Percentiles rank a stretch among this genome's conserved stretches.
Conservation (phyloP, 1,140 invertebrate species). For the Drosophila rufa region DNA sequence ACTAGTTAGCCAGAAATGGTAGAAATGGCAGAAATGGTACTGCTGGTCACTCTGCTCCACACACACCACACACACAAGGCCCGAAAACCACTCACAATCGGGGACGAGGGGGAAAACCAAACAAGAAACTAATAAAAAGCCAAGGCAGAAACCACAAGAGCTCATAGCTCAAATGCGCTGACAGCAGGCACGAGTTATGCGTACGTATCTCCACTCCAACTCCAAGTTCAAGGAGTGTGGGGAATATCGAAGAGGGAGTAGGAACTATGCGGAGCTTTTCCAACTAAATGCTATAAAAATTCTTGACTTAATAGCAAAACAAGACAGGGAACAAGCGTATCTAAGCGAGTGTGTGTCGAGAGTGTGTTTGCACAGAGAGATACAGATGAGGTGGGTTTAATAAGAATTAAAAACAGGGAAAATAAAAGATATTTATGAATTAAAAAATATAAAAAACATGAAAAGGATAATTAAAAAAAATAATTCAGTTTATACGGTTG, state of each 20-base stretch:
- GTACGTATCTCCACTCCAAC: slow-evolving; percentile 49
- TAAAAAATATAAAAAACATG: too few species aligned
- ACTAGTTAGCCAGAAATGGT: slow-evolving; percentile 77
- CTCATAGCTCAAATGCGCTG: slow-evolving; percentile 82
- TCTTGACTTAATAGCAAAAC: slow-evolving; percentile 83
- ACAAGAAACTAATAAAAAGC: slow-evolving; percentile 83
- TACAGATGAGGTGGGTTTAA: neutral
- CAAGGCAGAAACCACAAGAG: slow-evolving; percentile 78
- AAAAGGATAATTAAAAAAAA: neutral
- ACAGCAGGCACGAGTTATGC: slow-evolving; percentile 83
- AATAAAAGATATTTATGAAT: too few species aligned
- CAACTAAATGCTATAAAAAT: slow-evolving; percentile 84
- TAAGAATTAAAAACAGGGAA: too few species aligned
- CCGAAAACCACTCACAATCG: slow-evolving; percentile 61
- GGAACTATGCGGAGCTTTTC: slow-evolving; percentile 80
- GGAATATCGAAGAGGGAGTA: neutral
- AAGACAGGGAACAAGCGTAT: slow-evolving; percentile 71
- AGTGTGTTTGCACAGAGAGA: slow-evolving; percentile 23
- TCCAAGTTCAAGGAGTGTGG: slow-evolving; percentile 1
- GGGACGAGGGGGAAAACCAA: slow-evolving; percentile 40
- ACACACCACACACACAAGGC: slow-evolving; percentile 18
- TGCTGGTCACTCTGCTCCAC: slow-evolving; percentile 14
- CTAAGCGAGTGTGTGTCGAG: slow-evolving; percentile 16
- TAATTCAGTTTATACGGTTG: too few species aligned
- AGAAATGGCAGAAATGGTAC: slow-evolving; percentile 1